Evolutionary conservation across 2,888 invertebrate species (phyloP).

Genomic region (Rhamphomyia laevipes): DNA sequence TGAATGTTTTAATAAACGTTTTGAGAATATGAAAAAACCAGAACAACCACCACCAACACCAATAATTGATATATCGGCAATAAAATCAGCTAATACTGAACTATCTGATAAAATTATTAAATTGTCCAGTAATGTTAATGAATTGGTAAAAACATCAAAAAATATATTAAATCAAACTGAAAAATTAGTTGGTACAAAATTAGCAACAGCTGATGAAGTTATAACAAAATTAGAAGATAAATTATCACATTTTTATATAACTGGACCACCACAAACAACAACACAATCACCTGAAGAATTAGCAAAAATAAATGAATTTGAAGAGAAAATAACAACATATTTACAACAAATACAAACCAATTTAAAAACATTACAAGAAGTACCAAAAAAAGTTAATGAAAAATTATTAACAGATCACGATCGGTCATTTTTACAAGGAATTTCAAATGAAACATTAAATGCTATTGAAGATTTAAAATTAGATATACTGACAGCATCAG

Average conservation of each 20-base stretch:
- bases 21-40: constrained; percentile 1
- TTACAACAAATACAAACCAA: constrained; percentile 38
- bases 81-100: constrained; percentile 22
- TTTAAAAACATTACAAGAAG: constrained; percentile 32
- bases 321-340: constrained; percentile 37
- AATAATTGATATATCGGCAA: too few relatives aligned
- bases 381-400: constrained; percentile 40
- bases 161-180: constrained; percentile 26
- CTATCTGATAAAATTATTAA: constrained; percentile 25
- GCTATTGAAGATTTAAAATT: constrained; percentile 44
- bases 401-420: constrained; percentile 22
- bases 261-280: constrained; percentile 15
- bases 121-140: constrained; percentile 22
- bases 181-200: constrained; percentile 21
- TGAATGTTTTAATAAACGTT: constrained; percentile 31
- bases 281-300: constrained; percentile 21
- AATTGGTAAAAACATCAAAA: constrained; percentile 23
- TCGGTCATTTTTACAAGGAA: neutral
- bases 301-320: constrained; percentile 35
- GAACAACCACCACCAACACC: constrained; percentile 9
- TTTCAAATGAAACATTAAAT: constrained; percentile 47
- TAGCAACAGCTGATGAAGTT: constrained; percentile 28
- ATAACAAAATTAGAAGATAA: constrained; percentile 29
- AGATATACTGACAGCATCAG: constrained; percentile 37
- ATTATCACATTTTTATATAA: constrained; percentile 26